Conservation (phyloP, 1,140 invertebrate genomes). For the Drepana arcuata region DNA sequence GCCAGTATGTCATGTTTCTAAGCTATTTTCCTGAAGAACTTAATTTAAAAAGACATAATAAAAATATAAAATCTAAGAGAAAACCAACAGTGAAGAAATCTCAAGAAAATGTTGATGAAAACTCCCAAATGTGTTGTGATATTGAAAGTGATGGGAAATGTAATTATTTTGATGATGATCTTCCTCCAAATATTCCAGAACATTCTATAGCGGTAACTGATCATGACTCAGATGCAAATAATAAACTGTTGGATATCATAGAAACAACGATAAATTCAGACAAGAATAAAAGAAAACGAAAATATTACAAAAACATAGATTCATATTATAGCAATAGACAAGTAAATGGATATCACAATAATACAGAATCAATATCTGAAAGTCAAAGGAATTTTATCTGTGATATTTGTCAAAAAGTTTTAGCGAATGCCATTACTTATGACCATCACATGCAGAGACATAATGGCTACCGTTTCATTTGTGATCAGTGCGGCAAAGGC, state of each 20-base stretch:
- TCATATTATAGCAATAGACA: constrained; percentile 6
- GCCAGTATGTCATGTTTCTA: constrained; percentile 30
- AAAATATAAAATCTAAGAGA: not conserved
- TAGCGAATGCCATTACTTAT: constrained; percentile 41
- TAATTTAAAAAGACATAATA: not conserved
- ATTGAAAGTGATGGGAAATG: not conserved
- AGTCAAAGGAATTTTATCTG: constrained; percentile 19
- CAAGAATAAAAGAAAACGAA: constrained; percentile 11
- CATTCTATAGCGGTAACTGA: not conserved
- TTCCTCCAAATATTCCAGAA: too few species aligned
- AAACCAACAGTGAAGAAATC: not conserved
- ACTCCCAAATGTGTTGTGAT: not conserved
- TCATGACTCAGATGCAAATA: not conserved
- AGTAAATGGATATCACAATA: constrained; percentile 5
- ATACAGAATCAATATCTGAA: not conserved
- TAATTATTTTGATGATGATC: too few species aligned
- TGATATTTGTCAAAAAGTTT: constrained; percentile 35
- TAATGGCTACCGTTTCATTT: constrained; percentile 40
- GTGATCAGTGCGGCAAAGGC: constrained; percentile 51
- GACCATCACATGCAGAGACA: constrained; percentile 53
- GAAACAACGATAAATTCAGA: constrained; percentile 2
- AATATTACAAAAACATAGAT: constrained; percentile 2
- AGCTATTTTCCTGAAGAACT: constrained; percentile 25
- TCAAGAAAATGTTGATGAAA: not conserved
- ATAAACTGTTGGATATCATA: not conserved